phyloP scores from a whole-genome alignment of 2,113 vertebrate genomes.

The Barnardius zonarius region DNA sequence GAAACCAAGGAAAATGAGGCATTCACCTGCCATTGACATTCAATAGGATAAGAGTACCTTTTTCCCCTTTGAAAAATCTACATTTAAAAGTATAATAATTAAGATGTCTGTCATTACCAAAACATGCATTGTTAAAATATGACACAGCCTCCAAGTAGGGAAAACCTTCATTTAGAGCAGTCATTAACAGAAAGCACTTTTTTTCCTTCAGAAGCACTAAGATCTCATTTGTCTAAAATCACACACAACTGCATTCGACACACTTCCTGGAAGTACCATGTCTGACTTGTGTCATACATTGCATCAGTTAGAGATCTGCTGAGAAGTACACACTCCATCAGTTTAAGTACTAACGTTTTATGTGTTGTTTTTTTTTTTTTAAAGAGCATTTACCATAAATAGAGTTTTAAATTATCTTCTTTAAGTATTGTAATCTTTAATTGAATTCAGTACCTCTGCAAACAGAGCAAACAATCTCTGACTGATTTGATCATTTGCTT shows the following conservation, averaged over 20 bases:
- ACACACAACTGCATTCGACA: background rate
- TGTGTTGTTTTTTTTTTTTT: background rate
- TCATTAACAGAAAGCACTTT: background rate
- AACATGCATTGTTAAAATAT: conserved; percentile 17
- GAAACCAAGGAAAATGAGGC: background rate
- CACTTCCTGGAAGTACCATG: background rate
- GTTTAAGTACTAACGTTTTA: background rate
- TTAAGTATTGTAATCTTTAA: conserved; percentile 64
- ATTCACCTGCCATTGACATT: background rate
- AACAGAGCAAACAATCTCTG: conserved; percentile 68
- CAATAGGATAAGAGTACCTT: background rate
- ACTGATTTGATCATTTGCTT: conserved; percentile 70
- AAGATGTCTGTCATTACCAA: conserved; percentile 6
- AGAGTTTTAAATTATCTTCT: conserved; percentile 52
- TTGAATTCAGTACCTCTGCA: conserved; percentile 64
- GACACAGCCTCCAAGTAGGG: background rate
- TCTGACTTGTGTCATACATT: background rate
- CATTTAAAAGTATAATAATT: conserved; percentile 11
- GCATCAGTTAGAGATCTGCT: background rate
- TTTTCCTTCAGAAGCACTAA: background rate
- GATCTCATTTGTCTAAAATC: background rate
- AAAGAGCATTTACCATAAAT: conserved; percentile 38
- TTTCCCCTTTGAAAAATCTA: background rate
- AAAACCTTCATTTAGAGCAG: background rate
- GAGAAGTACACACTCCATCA: background rate